These are phyloP conservation scores for Mesembrinibis cayennensis DNA, from an alignment of 2,113 vertebrate genomes.

Conservation along the genomic window DNA sequence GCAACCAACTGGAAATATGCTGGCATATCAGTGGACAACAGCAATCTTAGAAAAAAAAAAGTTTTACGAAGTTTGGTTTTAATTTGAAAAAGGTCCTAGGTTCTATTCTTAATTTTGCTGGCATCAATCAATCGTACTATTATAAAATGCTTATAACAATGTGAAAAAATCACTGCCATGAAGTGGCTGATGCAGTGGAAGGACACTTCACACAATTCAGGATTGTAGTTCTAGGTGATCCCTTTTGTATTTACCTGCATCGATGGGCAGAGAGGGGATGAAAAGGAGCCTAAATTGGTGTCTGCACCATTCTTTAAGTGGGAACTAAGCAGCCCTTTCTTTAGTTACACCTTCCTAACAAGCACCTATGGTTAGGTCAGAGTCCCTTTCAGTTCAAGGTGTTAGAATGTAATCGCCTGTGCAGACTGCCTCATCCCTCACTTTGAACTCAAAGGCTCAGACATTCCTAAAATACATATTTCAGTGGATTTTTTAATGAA, in stretches of 20 bases:
- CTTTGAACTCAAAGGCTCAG: not conserved
- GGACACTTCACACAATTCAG: not conserved
- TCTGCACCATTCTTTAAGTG: not conserved
- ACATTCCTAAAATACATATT: not conserved
- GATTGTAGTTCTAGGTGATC: no score
- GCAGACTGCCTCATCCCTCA: not conserved
- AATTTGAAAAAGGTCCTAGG: not conserved
- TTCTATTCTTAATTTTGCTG: not conserved
- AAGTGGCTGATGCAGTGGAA: not conserved
- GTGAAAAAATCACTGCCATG: not conserved
- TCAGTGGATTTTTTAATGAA: not conserved
- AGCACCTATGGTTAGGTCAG: not conserved
- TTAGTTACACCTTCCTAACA: not conserved
- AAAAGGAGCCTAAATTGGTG: not conserved
- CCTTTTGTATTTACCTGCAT: not conserved
- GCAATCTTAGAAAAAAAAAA: not conserved
- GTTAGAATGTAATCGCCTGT: not conserved
- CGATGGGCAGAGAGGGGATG: not conserved
- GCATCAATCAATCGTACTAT: not conserved
- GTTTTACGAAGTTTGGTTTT: fast-evolving
- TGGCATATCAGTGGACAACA: no score
- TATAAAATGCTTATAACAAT: not conserved
- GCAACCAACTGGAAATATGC: not conserved
- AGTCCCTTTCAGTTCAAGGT: not conserved
- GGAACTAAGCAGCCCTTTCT: not conserved